Evolutionary conservation across 2,797 vertebrate genomes (phyloP).

Genomic region (Okamejei kenojei): DNA sequence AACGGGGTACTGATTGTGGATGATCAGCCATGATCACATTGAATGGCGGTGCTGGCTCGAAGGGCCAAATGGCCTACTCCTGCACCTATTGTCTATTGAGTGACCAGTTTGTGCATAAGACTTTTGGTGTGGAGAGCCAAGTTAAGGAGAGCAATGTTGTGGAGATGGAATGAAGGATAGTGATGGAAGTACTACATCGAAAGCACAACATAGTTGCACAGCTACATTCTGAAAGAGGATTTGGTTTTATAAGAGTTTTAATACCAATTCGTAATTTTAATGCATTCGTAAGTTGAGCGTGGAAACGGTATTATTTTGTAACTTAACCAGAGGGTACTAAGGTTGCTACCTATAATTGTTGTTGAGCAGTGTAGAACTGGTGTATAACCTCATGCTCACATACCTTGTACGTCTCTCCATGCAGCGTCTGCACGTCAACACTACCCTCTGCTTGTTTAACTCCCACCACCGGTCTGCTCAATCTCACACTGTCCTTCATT

Average conservation of each 20-base stretch:
- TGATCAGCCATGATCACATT: too few species aligned
- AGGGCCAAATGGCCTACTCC: too few species aligned
- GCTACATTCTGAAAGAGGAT: not conserved
- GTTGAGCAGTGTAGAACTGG: slow-evolving; percentile 47
- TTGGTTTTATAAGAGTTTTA: not conserved
- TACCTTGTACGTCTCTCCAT: slow-evolving; percentile 64
- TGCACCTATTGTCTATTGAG: too few species aligned
- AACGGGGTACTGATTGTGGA: too few species aligned
- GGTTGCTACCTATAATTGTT: slow-evolving; percentile 43
- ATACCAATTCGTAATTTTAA: slow-evolving; percentile 37
- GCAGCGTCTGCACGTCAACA: slow-evolving; percentile 60
- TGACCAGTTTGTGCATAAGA: too few species aligned
- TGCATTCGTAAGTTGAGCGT: not conserved
- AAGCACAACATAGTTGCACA: not conserved
- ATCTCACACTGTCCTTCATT: slow-evolving; percentile 58
- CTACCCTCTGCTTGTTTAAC: slow-evolving; percentile 60
- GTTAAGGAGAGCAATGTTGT: not conserved
- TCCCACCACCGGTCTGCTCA: slow-evolving; percentile 56
- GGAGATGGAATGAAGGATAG: not conserved
- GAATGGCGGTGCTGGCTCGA: too few species aligned
- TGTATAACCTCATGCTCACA: slow-evolving; percentile 47
- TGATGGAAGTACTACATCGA: not conserved
- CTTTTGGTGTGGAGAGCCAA: not conserved
- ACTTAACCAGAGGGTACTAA: slow-evolving; percentile 40
- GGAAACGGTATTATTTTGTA: not conserved